Percentiles rank a stretch among this genome's conserved stretches.
Evolutionary conservation across 2,888 invertebrate genomes (phyloP).

Genomic region (Anticlea derivata): DNA sequence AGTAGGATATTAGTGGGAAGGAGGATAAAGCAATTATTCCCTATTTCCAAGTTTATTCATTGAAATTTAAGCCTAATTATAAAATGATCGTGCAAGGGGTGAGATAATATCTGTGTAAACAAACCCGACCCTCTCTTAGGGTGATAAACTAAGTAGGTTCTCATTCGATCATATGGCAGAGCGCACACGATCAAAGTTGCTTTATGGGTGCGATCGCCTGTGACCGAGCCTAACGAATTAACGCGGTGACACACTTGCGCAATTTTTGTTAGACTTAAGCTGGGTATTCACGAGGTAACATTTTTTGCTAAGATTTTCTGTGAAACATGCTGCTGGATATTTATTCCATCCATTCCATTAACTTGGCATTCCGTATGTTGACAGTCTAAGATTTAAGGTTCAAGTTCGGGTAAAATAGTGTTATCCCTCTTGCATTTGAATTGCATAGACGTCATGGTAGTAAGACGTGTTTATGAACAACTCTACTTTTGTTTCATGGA

Average conservation of each 20-base stretch:
- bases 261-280: slow-evolving; percentile 43
- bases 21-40: no score
- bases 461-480: no score
- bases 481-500: no score
- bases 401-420: no score
- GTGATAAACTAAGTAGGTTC: slow-evolving; percentile 56
- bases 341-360: no score
- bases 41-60: no score
- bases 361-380: no score
- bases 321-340: neutral
- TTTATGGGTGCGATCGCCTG: slow-evolving; percentile 68
- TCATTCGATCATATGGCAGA: slow-evolving; percentile 75
- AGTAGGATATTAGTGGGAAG: no score
- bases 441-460: no score
- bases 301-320: no score
- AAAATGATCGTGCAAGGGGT: slow-evolving; percentile 7
- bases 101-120: slow-evolving; percentile 37
- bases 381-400: no score
- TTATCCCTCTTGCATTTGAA: no score
- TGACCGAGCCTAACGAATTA: slow-evolving; percentile 72
- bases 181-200: slow-evolving; percentile 77
- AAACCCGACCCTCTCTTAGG: slow-evolving; percentile 45
- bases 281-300: neutral
- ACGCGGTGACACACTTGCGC: slow-evolving; percentile 64
- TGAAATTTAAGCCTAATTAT: slow-evolving; percentile 5